Conservation (phyloP, 2,113 vertebrate genomes). For the Eublepharis macularius region DNA sequence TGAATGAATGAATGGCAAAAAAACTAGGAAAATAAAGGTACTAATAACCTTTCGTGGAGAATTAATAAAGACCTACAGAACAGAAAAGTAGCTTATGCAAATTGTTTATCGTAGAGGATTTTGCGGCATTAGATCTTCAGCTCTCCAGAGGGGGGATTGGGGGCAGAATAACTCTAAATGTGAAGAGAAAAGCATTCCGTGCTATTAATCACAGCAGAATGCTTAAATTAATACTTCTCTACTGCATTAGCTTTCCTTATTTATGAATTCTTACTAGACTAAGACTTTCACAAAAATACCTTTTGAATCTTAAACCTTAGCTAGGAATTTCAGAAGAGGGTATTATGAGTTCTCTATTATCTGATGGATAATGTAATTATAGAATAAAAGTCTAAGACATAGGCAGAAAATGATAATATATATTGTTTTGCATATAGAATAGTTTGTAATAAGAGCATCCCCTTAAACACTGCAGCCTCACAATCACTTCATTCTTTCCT, state of each 20-base stretch:
- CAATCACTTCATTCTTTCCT: background rate
- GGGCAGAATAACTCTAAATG: conserved; percentile 1
- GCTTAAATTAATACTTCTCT: conserved; percentile 16
- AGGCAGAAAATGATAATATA: background rate
- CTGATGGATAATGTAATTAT: conserved; percentile 13
- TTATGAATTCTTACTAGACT: background rate
- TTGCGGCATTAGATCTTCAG: conserved; percentile 12
- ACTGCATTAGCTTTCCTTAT: background rate
- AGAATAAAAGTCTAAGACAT: conserved; percentile 15
- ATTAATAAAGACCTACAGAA: conserved; percentile 27
- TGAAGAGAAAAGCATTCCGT: background rate
- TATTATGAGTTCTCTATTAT: conserved; percentile 10
- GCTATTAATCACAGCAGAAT: conserved; percentile 21
- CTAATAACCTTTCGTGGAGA: conserved; percentile 18
- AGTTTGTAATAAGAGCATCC: background rate
- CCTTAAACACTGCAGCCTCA: background rate
- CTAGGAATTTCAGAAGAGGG: conserved; percentile 14
- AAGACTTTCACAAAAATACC: background rate
- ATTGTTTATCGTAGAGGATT: conserved; percentile 24
- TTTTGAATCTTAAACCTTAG: background rate
- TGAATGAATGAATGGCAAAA: conserved; percentile 4
- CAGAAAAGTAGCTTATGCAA: conserved; percentile 30
- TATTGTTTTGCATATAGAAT: background rate
- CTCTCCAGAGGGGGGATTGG: conserved; percentile 7
- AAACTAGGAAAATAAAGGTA: background rate